These are phyloP conservation scores for Mycalesis mineus DNA, from an alignment of 2,888 invertebrate species.

Conservation along the genomic window DNA sequence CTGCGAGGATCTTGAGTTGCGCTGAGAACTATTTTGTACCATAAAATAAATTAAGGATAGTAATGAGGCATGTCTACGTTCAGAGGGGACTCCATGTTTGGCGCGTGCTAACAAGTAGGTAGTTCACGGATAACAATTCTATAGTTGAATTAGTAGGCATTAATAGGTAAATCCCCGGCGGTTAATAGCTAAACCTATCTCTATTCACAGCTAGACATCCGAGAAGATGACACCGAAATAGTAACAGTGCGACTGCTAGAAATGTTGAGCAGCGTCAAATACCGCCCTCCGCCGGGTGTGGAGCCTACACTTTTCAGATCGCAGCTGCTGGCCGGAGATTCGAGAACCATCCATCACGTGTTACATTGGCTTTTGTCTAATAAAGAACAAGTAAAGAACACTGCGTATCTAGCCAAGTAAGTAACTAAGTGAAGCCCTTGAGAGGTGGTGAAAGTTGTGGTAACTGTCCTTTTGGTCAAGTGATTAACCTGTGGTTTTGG, in stretches of 20 bases:
- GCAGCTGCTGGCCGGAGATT: slow-evolving; percentile 80
- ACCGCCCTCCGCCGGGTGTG: slow-evolving; percentile 80
- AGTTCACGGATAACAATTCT: no score
- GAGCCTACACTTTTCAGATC: slow-evolving; percentile 66
- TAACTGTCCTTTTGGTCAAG: no score
- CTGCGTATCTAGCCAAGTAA: slow-evolving; percentile 89
- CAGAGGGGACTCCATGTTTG: no score
- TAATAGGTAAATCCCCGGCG: neutral
- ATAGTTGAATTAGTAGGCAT: no score
- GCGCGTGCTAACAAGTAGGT: neutral
- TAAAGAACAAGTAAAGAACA: slow-evolving; percentile 85
- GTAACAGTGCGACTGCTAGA: slow-evolving; percentile 85
- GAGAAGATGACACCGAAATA: slow-evolving; percentile 86
- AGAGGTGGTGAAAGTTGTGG: neutral
- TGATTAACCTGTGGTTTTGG: no score
- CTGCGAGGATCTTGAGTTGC: no score
- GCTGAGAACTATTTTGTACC: no score
- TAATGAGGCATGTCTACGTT: no score
- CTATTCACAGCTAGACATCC: slow-evolving; percentile 78
- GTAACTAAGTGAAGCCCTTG: neutral
- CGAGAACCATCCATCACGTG: slow-evolving; percentile 85
- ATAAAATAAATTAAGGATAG: no score
- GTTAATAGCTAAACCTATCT: no score
- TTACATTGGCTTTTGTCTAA: slow-evolving; percentile 88
- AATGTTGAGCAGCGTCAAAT: slow-evolving; percentile 86